Base-by-base conservation (phyloP, 2,113 vertebrate genomes). In the Castor canadensis region DNA sequence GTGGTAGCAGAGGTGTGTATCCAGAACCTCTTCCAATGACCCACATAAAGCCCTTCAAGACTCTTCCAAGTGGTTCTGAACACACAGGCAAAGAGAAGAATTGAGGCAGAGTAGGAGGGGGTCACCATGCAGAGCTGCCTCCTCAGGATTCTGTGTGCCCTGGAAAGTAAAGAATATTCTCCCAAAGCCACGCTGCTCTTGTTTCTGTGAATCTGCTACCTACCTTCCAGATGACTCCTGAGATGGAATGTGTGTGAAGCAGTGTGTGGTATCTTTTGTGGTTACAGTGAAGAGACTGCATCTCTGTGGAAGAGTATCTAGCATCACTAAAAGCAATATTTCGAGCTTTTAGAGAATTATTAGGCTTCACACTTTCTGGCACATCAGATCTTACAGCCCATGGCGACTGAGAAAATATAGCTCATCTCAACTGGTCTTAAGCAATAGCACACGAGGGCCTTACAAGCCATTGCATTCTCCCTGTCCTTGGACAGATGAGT, bases 251-350 rank as follows among this genome's bases (percentile, higher is more conserved):
- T 16, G 6, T 10, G 20, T 1, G 69, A 30, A 5, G 13, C 1
- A 1, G 47, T 0, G 5, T 35, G 4, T 2, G 1, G 0, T 1
- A 0, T 49, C 72, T 54, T 38, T 45, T 17, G 47, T 0, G 35
- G 56, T 38, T 22, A 8, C 8, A 24, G 13, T 35, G 16, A 28
- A 26, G 12, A 30, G 4, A 6, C 16, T 1, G 9, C 8, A 20
- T 20, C 58, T 1, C 15, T n/a, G 32, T 35, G 52, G 71, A 66
- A 49, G 1, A 20, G 0, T 13, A 4, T 52, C 26, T 35, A 43
- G 30, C 12, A 32, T 35, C 38, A 30, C 5, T 3, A 16, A 40
- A 10, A 28, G 19, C 17, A 3, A 17, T 17, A 17, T 49, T 89
- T 86, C n/a, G 6, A 26, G 24, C 81, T 77, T 73, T 67, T 10